A percentile compares a stretch with the other conserved stretches of the same genome.
phyloP scores from a whole-genome alignment of 53 echinoderm and acorn worm species.

The Antedon mediterranea region DNA sequence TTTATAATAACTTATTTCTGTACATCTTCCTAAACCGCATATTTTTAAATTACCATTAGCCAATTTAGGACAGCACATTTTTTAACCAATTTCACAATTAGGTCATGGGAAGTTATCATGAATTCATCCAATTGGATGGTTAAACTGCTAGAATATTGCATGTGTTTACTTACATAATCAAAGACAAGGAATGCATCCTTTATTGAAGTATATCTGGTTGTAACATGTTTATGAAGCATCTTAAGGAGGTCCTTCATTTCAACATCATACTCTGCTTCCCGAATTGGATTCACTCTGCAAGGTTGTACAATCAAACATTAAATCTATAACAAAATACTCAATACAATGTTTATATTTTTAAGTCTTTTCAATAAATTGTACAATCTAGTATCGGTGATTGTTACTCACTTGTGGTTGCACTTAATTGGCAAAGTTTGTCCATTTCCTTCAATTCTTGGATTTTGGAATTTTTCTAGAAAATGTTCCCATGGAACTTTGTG shows the following conservation, averaged over 20 bases:
- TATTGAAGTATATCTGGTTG: slow-evolving; percentile 84
- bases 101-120: no score
- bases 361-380: background rate
- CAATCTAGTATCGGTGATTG: no score
- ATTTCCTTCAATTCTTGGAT: slow-evolving; percentile 85
- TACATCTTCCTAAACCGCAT: no score
- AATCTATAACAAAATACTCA: no score
- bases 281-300: slow-evolving; percentile 78
- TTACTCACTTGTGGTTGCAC: slow-evolving; percentile 85
- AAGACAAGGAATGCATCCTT: slow-evolving; percentile 89
- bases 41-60: no score
- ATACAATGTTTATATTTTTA: no score
- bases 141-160: no score
- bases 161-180: slow-evolving; percentile 52
- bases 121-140: no score
- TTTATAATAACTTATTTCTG: no score
- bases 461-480: slow-evolving; percentile 75
- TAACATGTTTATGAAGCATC: slow-evolving; percentile 78
- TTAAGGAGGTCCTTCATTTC: slow-evolving; percentile 45
- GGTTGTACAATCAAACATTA: background rate
- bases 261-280: slow-evolving; percentile 69
- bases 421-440: slow-evolving; percentile 94
- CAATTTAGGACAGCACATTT: no score
- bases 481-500: slow-evolving; percentile 99
- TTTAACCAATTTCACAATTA: no score